Conservation (phyloP, 2,113 vertebrate species). For the Bostrychus sinensis region DNA sequence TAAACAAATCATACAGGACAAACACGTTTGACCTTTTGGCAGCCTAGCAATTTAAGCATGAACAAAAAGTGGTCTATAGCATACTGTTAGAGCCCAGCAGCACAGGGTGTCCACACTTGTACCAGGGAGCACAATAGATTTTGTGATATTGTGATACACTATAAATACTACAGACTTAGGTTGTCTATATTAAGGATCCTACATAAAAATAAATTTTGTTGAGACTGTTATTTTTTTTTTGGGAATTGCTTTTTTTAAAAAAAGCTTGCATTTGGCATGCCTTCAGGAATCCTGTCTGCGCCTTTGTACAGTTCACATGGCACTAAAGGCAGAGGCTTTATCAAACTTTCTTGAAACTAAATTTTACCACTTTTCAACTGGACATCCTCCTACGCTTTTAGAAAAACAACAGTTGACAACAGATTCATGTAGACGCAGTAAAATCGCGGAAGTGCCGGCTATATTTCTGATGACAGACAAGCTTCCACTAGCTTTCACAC, state of each 20-base stretch:
- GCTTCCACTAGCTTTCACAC: background rate
- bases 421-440: background rate
- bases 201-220: too few relatives aligned
- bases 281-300: background rate
- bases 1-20: constrained; percentile 47
- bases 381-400: background rate
- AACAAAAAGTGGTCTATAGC: constrained; percentile 28
- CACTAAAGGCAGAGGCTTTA: background rate
- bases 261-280: background rate
- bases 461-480: background rate
- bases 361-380: background rate
- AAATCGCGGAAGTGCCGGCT: background rate
- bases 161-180: too few relatives aligned
- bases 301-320: background rate
- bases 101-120: constrained; percentile 3
- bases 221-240: too few relatives aligned
- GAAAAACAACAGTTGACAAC: background rate
- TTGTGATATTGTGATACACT: background rate
- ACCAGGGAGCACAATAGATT: background rate
- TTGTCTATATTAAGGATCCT: too few relatives aligned
- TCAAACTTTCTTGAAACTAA: background rate
- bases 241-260: too few relatives aligned
- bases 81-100: background rate
- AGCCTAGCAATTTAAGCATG: constrained; percentile 40
- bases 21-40: constrained; percentile 49